Percentiles rank a stretch among this genome's conserved stretches.
Evolutionary conservation across 2,113 vertebrate species (phyloP).

Genomic region (Opisthocomus hoazin): DNA sequence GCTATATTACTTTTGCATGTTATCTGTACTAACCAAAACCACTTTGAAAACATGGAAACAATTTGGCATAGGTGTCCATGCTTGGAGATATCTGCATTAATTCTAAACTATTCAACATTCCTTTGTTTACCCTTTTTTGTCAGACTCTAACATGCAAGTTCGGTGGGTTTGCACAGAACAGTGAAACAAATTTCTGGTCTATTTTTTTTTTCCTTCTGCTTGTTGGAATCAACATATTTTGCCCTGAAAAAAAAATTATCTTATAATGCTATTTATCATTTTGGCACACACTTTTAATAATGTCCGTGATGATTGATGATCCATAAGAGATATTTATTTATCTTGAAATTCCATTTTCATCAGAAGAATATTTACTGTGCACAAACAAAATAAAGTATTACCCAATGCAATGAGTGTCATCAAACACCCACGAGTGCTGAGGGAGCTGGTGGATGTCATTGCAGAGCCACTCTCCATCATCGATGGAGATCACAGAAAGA

Average conservation of each 20-base stretch:
- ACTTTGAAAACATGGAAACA: not conserved
- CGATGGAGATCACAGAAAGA: too few relatives aligned
- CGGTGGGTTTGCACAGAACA: not conserved
- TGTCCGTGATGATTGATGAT: not conserved
- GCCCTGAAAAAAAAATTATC: not conserved
- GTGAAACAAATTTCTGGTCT: not conserved
- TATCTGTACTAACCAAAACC: not conserved
- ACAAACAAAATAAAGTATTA: not conserved
- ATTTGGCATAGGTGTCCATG: not conserved
- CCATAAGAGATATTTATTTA: slow-evolving; percentile 5
- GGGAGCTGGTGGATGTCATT: too few relatives aligned
- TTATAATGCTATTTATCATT: not conserved
- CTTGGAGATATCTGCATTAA: not conserved
- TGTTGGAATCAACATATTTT: not conserved
- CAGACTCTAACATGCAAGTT: not conserved
- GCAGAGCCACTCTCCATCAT: too few relatives aligned
- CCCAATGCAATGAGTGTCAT: not conserved
- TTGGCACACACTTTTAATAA: not conserved
- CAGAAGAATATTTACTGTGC: not conserved
- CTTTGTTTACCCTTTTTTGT: not conserved
- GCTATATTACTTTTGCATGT: not conserved
- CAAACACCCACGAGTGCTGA: too few relatives aligned
- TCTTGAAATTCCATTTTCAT: slow-evolving; percentile 6
- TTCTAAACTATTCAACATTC: not conserved
- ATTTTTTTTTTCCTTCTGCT: not conserved